A percentile compares a stretch with the other conserved stretches of the same genome.
These are phyloP conservation scores for Rhopalosiphum padi DNA, from an alignment of 1,140 invertebrate species.

Conservation along the genomic window DNA sequence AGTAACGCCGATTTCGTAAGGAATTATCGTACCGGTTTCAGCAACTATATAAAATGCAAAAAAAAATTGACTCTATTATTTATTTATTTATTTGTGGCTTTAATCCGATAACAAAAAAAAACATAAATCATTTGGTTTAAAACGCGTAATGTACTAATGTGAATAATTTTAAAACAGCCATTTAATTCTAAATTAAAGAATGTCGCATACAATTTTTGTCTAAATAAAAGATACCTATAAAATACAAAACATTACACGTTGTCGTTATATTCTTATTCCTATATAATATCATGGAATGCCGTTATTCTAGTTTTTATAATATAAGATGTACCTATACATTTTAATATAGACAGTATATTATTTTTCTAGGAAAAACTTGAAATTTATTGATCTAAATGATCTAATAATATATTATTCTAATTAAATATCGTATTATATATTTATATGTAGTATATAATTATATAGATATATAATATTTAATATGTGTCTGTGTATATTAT, in stretches of 20 bases:
- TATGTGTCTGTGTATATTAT: too few species aligned
- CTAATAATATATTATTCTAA: background rate
- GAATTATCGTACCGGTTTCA: background rate
- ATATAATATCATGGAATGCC: background rate
- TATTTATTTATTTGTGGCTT: background rate
- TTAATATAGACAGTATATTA: background rate
- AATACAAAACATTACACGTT: background rate
- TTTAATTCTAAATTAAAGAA: slow-evolving; percentile 19
- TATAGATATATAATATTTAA: background rate
- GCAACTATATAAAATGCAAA: background rate
- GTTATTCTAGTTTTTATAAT: slow-evolving; percentile 31
- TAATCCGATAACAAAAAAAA: background rate
- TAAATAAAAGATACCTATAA: background rate
- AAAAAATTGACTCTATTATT: background rate
- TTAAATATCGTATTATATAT: background rate
- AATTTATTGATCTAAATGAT: background rate
- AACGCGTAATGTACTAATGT: background rate
- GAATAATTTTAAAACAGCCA: background rate
- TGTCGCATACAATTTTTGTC: background rate
- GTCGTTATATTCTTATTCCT: background rate
- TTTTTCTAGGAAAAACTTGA: background rate
- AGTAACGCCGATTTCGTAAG: too few species aligned
- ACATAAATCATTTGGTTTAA: background rate
- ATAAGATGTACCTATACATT: background rate
- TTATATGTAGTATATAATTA: too few species aligned